Conservation (phyloP, 2,888 invertebrate genomes). For the Cryptus viduatorius region DNA sequence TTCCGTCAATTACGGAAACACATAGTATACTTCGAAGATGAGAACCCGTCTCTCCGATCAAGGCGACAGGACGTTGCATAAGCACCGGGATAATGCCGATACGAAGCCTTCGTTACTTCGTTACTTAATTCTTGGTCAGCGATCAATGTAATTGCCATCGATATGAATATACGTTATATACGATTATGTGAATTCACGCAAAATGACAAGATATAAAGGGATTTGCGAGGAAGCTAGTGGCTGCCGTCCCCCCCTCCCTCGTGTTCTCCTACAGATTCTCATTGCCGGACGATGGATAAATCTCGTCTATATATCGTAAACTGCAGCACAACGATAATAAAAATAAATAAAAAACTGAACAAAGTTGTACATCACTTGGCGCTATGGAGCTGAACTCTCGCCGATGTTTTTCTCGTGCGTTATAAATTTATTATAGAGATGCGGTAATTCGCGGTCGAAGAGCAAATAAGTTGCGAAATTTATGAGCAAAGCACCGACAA, state of each 20-base stretch:
- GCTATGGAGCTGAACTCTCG: constrained; percentile 4
- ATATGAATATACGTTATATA: constrained; percentile 38
- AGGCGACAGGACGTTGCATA: constrained; percentile 60
- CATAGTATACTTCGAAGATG: background rate
- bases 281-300: background rate
- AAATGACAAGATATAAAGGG: background rate
- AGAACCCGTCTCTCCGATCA: constrained; percentile 19
- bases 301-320: background rate
- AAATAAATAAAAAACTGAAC: constrained; percentile 13
- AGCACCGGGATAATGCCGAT: constrained; percentile 29
- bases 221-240: background rate
- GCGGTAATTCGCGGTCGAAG: constrained; percentile 41
- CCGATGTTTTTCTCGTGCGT: background rate
- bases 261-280: background rate
- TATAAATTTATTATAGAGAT: constrained; percentile 46
- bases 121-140: constrained; percentile 51
- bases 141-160: constrained; percentile 54
- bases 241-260: too few relatives aligned
- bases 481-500: constrained; percentile 43
- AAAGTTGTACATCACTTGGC: background rate
- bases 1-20: background rate
- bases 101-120: constrained; percentile 1
- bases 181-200: background rate
- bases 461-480: constrained; percentile 41
- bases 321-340: too few relatives aligned